Evolutionary conservation across 2,797 vertebrate genomes (phyloP).

Genomic region (Manis crassicaudata): DNA sequence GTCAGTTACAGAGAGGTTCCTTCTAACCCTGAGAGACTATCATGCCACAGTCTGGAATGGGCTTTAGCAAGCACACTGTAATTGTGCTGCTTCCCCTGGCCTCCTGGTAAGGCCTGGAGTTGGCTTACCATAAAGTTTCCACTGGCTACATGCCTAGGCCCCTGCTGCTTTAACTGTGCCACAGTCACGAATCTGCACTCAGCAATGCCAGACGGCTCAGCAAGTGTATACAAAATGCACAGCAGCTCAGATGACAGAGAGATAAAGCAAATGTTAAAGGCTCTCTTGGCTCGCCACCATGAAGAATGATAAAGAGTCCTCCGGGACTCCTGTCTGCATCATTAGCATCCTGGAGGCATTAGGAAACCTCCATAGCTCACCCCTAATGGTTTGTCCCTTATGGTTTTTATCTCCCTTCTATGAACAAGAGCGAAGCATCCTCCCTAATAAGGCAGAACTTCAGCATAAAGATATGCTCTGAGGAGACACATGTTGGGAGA

Average conservation of each 20-base stretch:
- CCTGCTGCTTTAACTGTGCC: neutral
- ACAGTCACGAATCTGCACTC: neutral
- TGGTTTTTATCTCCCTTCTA: neutral
- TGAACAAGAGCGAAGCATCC: neutral
- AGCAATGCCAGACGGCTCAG: neutral
- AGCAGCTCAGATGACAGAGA: neutral
- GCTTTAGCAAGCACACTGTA: neutral
- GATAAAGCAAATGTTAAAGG: neutral
- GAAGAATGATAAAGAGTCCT: neutral
- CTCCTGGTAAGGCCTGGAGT: neutral
- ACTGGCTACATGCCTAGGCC: neutral
- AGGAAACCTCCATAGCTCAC: neutral
- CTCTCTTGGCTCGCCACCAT: neutral
- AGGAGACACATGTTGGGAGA: neutral
- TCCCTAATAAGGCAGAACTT: neutral
- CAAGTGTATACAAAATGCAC: neutral
- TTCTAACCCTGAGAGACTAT: neutral
- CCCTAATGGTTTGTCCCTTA: neutral
- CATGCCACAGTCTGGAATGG: neutral
- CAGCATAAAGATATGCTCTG: neutral
- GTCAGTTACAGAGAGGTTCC: neutral
- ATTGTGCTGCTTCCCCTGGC: neutral
- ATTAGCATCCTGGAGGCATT: neutral
- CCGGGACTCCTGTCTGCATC: neutral
- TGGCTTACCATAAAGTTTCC: neutral